phyloP scores from a whole-genome alignment of 2,888 invertebrate species.

The Athalia rosae region DNA sequence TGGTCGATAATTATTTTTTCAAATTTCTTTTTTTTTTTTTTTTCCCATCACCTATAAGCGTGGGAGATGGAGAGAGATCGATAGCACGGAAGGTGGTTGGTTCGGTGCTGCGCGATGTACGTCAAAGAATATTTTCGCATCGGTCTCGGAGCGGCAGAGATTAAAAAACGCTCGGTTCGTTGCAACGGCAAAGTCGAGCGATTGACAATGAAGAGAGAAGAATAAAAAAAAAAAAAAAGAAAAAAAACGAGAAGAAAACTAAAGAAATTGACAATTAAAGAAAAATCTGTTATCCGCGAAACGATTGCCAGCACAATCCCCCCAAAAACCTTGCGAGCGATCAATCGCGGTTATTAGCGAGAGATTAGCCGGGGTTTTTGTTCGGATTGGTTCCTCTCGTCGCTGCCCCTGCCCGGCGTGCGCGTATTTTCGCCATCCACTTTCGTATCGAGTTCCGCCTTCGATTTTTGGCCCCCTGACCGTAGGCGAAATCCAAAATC shows the following conservation, averaged over 20 bases:
- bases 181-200: not conserved
- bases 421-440: not conserved
- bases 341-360: slow-evolving; percentile 73
- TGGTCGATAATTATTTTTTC: slow-evolving; percentile 39
- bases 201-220: not conserved
- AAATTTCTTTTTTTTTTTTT: slow-evolving; percentile 33
- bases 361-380: slow-evolving; percentile 70
- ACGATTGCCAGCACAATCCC: slow-evolving; percentile 42
- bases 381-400: slow-evolving; percentile 61
- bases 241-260: not conserved
- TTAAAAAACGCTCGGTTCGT: no score
- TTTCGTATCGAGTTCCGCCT: not conserved
- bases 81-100: no score
- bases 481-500: slow-evolving; percentile 69
- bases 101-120: no score
- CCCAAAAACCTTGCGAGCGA: slow-evolving; percentile 60
- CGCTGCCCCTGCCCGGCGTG: slow-evolving; percentile 26
- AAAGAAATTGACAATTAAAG: slow-evolving; percentile 33
- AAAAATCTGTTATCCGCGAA: slow-evolving; percentile 33
- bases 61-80: no score
- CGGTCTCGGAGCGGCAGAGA: no score
- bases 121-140: no score
- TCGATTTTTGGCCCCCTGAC: not conserved
- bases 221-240: not conserved
- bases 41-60: no score